Evolutionary conservation across 2,888 invertebrate species (phyloP).

Genomic region (Petrophora chlorosata): DNA sequence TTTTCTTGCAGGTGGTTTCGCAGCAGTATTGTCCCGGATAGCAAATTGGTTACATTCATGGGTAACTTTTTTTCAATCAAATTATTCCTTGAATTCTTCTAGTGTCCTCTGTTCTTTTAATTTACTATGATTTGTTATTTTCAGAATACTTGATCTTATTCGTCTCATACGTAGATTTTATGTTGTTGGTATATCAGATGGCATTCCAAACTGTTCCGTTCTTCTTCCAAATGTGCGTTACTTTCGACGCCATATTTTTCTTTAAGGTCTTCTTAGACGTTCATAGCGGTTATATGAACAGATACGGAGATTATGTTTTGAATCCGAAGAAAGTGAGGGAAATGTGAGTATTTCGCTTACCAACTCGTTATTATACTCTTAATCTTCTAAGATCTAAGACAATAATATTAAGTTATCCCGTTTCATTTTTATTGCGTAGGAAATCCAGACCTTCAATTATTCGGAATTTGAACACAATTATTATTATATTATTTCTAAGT

Average conservation of each 20-base stretch:
- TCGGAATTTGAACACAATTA: too few species aligned
- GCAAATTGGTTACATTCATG: conserved; percentile 64
- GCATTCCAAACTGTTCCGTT: conserved; percentile 69
- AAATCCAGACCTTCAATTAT: too few species aligned
- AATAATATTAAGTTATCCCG: too few species aligned
- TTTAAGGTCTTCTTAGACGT: conserved; percentile 76
- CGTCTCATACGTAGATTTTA: conserved; percentile 70
- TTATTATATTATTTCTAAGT: too few species aligned
- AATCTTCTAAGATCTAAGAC: not conserved
- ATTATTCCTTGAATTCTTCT: not conserved
- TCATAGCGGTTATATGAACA: conserved; percentile 76
- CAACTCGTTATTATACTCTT: not conserved
- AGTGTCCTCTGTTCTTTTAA: too few species aligned
- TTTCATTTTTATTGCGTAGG: too few species aligned
- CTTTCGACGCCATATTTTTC: conserved; percentile 67
- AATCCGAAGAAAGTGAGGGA: conserved; percentile 70
- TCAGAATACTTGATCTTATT: conserved; percentile 71
- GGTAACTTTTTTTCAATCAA: conserved; percentile 45
- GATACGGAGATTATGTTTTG: conserved; percentile 77
- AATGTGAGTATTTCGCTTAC: conserved; percentile 66
- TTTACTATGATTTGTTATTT: too few species aligned
- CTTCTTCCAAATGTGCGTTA: conserved; percentile 59
- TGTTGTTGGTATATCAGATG: conserved; percentile 77
- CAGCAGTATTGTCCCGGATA: conserved; percentile 72
- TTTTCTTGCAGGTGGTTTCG: conserved; percentile 69